Evolutionary conservation across 2,888 invertebrate genomes (phyloP).

Genomic region (Altica lythri): DNA sequence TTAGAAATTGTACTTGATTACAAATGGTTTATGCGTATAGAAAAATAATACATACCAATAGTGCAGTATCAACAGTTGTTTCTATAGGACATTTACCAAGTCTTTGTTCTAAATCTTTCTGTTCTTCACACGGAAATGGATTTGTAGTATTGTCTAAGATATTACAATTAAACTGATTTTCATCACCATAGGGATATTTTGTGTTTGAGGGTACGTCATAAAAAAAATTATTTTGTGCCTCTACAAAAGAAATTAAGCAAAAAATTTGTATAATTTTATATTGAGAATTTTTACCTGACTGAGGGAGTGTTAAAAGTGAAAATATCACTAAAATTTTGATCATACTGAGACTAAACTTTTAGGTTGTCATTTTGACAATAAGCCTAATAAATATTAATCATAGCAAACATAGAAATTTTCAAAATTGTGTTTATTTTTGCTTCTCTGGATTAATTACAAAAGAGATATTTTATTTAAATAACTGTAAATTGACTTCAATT

Average conservation of each 20-base stretch:
- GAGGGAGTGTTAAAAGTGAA: not conserved
- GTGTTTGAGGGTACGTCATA: constrained; percentile 37
- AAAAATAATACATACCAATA: too few relatives aligned
- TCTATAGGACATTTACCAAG: constrained; percentile 31
- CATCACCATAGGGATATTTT: constrained; percentile 41
- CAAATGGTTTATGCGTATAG: too few relatives aligned
- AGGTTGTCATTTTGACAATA: too few relatives aligned
- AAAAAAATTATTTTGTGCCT: not conserved
- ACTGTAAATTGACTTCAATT: too few relatives aligned
- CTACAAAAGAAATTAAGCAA: too few relatives aligned
- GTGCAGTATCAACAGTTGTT: too few relatives aligned
- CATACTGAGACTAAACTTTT: not conserved
- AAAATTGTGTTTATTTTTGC: too few relatives aligned
- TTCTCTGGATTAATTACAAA: too few relatives aligned
- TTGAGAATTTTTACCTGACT: not conserved
- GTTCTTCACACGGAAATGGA: constrained; percentile 31
- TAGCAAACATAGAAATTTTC: too few relatives aligned
- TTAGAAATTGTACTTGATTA: constrained; percentile 4
- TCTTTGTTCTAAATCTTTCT: constrained; percentile 21
- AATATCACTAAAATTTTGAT: not conserved
- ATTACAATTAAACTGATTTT: constrained; percentile 32
- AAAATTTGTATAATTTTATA: not conserved
- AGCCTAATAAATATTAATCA: too few relatives aligned
- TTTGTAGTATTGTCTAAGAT: constrained; percentile 32
- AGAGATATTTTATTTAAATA: too few relatives aligned